A percentile compares a stretch with the other conserved stretches of the same genome.
These are phyloP conservation scores for Pterobdella sp. DNA, from an alignment of 2,888 invertebrate genomes.

Conservation along the genomic window DNA sequence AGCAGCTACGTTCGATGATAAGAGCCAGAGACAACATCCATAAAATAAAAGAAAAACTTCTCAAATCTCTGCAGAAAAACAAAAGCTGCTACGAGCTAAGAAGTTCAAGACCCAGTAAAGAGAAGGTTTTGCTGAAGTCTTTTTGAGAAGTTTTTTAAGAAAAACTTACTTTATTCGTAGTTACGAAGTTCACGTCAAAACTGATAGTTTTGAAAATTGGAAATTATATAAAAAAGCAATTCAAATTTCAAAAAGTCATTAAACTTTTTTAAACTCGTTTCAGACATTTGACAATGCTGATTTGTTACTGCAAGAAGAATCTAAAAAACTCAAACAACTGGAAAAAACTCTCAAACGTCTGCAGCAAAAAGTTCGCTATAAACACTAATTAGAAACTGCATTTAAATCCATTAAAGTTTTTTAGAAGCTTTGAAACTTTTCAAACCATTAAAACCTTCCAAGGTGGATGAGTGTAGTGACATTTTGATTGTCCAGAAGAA, in stretches of 20 bases:
- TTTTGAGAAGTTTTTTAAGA: not conserved
- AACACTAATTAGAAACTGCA: no score
- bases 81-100: not conserved
- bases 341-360: not conserved
- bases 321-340: not conserved
- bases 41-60: not conserved
- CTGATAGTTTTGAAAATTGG: not conserved
- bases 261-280: not conserved
- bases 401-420: not conserved
- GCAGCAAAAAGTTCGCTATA: not conserved
- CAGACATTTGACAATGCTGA: not conserved
- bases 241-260: no score
- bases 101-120: not conserved
- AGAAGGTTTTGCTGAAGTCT: not conserved
- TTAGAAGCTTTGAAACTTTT: not conserved
- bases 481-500: not conserved
- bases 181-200: no score
- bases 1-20: not conserved
- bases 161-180: no score
- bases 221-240: no score
- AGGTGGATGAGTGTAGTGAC: not conserved
- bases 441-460: not conserved
- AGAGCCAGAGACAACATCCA: not conserved
- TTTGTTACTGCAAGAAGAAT: not conserved
- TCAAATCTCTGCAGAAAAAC: not conserved